Base-by-base conservation (phyloP, 1,140 invertebrate species). In the Penaeus vannamei region DNA sequence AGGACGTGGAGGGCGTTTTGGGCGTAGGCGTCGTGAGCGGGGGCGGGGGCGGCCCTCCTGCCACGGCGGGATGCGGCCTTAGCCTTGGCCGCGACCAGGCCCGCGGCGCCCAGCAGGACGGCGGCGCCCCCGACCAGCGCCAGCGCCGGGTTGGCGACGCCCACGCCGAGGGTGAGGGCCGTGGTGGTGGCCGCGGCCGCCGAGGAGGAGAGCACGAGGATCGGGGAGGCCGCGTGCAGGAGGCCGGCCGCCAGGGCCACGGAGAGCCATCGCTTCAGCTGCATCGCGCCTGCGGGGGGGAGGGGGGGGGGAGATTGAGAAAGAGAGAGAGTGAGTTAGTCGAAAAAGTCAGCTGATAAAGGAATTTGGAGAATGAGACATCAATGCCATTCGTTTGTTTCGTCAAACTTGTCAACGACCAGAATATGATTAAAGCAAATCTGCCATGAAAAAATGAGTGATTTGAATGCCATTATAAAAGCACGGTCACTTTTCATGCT, bases 201-300 rank as follows among this genome's bases (percentile, higher is more conserved):
- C 22, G 62, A 42, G 22, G 81, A 32, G 2, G 59, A 23, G 22
- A n/a, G n/a, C 26, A 86, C 3, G 61, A 87, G 42, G 79, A 81
- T 29, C 20, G 86, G 79, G 17, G 62, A 17, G 29, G 62, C 86
- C 36, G 66, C 23, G 5, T 80, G 22, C 79, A 87, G 22, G 1
- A 66, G 5, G 60, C 26, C 77, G 32, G 60, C 86, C 77, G 59
- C 36, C 8, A 82, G 23, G 36, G 36, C 86, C 22, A 46, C 23
- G 36, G 42, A 36, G 42, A 87, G 46, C 86, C 86, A 87, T 26
- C 46, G 64, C 86, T 77, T 87, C 77, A 81, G 77, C 86, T 82
- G 61, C 86, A 87, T 87, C 29, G 59, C 29, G 77, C 23, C 61
- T 62, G 53, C 23, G 42, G 19, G 26, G 32, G 59, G 42, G n/a